Conservation (phyloP, 23 tunicate species). For the Halocynthia aurantium region DNA sequence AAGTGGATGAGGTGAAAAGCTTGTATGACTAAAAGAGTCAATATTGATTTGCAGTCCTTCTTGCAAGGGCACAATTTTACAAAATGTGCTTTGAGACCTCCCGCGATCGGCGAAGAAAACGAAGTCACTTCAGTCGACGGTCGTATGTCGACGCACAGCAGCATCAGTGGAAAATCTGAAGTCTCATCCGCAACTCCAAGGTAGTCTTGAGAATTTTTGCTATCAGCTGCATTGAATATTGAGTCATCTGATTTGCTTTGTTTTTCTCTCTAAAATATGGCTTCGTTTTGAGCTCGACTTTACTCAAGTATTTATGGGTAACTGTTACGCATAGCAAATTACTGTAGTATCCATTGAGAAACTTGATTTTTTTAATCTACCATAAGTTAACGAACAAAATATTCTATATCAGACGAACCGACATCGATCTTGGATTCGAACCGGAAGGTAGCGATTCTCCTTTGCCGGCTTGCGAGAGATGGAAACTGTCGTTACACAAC, state of each 20-base stretch:
- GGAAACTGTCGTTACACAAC: slow-evolving; percentile 69
- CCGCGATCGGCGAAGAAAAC: slow-evolving; percentile 79
- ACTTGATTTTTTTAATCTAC: too few relatives aligned
- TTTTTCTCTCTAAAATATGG: too few relatives aligned
- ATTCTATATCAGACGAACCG: slow-evolving; percentile 33
- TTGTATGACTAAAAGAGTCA: background rate
- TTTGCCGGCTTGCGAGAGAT: slow-evolving; percentile 57
- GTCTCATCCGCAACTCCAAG: slow-evolving; percentile 78
- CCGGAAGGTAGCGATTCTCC: slow-evolving; percentile 86
- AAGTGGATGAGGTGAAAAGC: too few relatives aligned
- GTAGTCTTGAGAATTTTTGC: slow-evolving; percentile 1
- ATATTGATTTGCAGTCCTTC: slow-evolving; percentile 39
- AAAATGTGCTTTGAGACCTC: slow-evolving; percentile 38
- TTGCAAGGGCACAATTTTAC: slow-evolving; percentile 85
- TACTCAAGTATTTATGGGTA: too few relatives aligned
- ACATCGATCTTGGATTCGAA: slow-evolving; percentile 71
- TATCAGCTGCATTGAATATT: too few relatives aligned
- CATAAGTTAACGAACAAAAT: background rate
- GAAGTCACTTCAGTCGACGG: slow-evolving; percentile 49
- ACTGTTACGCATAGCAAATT: too few relatives aligned
- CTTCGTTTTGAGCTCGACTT: too few relatives aligned
- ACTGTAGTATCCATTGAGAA: too few relatives aligned
- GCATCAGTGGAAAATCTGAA: slow-evolving; percentile 94
- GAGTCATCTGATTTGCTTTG: too few relatives aligned
- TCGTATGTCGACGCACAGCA: slow-evolving; percentile 72